phyloP scores from a whole-genome alignment of 2,797 vertebrate genomes.

The Aythya fuligula region DNA sequence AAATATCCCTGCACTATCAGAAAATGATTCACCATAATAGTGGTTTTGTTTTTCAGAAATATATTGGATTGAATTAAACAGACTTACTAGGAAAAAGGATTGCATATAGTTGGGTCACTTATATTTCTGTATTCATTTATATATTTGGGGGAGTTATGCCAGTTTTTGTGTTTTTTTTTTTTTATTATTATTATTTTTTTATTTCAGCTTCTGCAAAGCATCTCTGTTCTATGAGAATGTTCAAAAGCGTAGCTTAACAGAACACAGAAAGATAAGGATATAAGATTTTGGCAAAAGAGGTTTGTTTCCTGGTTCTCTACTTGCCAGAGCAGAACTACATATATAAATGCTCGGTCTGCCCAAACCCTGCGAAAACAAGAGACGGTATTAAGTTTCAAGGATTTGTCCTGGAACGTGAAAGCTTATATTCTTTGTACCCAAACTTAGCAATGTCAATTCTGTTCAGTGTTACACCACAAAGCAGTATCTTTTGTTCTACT shows the following conservation, averaged over 20 bases:
- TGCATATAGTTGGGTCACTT: background rate
- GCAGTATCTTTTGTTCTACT: background rate
- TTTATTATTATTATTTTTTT: background rate
- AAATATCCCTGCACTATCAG: constrained; percentile 43
- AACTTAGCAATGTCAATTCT: background rate
- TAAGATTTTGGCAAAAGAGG: background rate
- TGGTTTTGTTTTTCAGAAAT: constrained; percentile 6
- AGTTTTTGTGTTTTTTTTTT: background rate
- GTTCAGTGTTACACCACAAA: background rate
- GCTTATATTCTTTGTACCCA: background rate
- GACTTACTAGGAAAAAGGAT: constrained; percentile 14
- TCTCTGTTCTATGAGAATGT: background rate
- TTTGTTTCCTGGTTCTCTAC: background rate
- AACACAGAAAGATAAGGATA: background rate
- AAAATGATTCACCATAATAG: constrained; percentile 35
- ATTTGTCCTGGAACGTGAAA: background rate
- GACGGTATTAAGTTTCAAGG: background rate
- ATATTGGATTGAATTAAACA: background rate
- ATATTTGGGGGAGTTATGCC: background rate
- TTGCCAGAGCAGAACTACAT: background rate
- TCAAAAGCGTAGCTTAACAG: background rate
- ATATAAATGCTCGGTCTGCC: background rate
- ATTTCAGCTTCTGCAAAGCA: background rate
- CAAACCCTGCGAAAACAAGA: background rate
- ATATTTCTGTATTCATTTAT: background rate